Evolutionary conservation across 1,140 invertebrate species (phyloP).

Genomic region (Campodea augens): DNA sequence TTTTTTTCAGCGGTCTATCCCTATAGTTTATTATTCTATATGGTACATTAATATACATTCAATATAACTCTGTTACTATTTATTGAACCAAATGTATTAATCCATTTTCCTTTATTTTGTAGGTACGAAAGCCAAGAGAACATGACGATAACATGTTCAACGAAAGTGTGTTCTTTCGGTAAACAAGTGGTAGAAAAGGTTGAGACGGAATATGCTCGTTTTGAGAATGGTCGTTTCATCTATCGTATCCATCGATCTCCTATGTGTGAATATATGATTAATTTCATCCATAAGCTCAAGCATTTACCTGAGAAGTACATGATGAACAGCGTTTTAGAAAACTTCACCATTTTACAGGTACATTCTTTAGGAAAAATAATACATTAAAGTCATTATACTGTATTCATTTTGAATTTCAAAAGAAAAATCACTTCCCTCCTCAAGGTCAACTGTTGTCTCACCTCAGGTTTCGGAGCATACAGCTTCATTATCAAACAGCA

Average conservation of each 20-base stretch:
- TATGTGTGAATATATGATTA: constrained; percentile 99
- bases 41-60: no score
- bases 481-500: no score
- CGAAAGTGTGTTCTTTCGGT: constrained; percentile 98
- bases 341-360: constrained; percentile 98
- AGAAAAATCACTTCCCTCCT: no score
- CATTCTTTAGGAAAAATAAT: constrained; percentile 12
- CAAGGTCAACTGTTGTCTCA: background rate
- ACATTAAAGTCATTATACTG: background rate
- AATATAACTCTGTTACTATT: no score
- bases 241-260: constrained; percentile 92
- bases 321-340: constrained; percentile 99
- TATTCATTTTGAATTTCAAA: background rate
- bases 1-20: no score
- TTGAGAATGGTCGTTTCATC: constrained; percentile 89
- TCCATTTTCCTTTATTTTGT: constrained; percentile 22
- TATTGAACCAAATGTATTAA: no score
- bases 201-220: constrained; percentile 89
- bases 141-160: constrained; percentile 97
- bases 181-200: constrained; percentile 99
- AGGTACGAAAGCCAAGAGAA: constrained; percentile 97
- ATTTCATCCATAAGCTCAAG: constrained; percentile 97
- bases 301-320: constrained; percentile 97
- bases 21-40: no score
- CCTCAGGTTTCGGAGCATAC: no score